A percentile compares a stretch with the other conserved stretches of the same genome.
Evolutionary conservation across 2,888 invertebrate genomes (phyloP).

Genomic region (Bunonema sp.): DNA sequence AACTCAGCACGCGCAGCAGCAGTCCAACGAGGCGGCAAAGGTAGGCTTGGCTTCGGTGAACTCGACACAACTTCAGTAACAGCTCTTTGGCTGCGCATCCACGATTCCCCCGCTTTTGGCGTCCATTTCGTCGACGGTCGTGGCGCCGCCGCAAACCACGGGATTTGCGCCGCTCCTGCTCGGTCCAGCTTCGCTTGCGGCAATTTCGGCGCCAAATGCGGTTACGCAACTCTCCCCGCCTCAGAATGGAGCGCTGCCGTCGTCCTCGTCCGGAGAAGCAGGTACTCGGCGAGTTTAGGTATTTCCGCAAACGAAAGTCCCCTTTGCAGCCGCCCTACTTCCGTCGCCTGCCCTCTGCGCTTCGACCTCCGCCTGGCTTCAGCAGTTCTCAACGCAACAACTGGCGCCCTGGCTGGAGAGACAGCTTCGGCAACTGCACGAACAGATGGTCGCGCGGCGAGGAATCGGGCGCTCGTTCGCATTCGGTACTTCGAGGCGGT

Average conservation of each 20-base stretch:
- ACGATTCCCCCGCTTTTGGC: not conserved
- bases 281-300: too few species aligned
- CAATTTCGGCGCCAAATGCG: not conserved
- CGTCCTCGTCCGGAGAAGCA: too few species aligned
- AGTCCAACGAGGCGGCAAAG: too few species aligned
- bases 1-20: not conserved
- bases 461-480: conserved; percentile 78
- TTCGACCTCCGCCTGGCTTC: conserved; percentile 30
- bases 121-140: not conserved
- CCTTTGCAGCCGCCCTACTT: too few species aligned
- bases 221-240: not conserved
- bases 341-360: conserved; percentile 1
- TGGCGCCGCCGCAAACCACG: too few species aligned
- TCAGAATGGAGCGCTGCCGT: too few species aligned
- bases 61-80: too few species aligned
- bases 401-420: conserved; percentile 79
- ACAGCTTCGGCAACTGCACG: conserved; percentile 58
- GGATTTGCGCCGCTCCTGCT: too few species aligned
- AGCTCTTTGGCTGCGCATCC: too few species aligned
- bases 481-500: too few species aligned
- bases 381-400: conserved; percentile 70
- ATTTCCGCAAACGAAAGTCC: too few species aligned
- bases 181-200: not conserved
- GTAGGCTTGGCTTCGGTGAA: too few species aligned
- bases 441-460: conserved; percentile 54